Conservation (phyloP, 2,797 vertebrate genomes). For the Forpus xanthops region DNA sequence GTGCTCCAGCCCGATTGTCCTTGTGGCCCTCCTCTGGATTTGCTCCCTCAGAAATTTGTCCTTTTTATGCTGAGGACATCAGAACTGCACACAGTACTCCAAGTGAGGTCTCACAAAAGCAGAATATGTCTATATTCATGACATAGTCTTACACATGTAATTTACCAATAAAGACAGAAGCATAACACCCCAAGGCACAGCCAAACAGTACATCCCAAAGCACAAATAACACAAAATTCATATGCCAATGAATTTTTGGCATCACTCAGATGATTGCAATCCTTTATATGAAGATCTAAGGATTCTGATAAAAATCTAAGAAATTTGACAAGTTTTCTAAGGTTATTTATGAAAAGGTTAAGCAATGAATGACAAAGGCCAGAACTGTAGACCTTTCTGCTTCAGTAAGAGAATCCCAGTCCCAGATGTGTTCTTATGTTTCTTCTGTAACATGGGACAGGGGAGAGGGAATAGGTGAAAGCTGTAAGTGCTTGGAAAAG, state of each 20-base stretch:
- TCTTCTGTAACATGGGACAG: not conserved
- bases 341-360: not conserved
- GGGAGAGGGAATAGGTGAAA: not conserved
- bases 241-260: not conserved
- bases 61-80: not conserved
- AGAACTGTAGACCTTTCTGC: not conserved
- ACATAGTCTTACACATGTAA: not conserved
- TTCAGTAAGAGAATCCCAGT: not conserved
- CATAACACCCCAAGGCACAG: not conserved
- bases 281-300: not conserved
- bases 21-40: accelerated
- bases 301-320: not conserved
- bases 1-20: not conserved
- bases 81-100: not conserved
- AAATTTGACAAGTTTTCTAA: not conserved
- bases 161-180: not conserved
- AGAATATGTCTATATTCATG: not conserved
- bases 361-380: not conserved
- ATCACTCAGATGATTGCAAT: not conserved
- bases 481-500: not conserved
- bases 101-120: not conserved
- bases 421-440: not conserved
- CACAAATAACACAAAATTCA: not conserved
- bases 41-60: not conserved
- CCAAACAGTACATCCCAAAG: not conserved